Percentiles rank a stretch among this genome's conserved stretches.
Conservation (phyloP, 2,888 invertebrate species). For the Clunio marinus region DNA sequence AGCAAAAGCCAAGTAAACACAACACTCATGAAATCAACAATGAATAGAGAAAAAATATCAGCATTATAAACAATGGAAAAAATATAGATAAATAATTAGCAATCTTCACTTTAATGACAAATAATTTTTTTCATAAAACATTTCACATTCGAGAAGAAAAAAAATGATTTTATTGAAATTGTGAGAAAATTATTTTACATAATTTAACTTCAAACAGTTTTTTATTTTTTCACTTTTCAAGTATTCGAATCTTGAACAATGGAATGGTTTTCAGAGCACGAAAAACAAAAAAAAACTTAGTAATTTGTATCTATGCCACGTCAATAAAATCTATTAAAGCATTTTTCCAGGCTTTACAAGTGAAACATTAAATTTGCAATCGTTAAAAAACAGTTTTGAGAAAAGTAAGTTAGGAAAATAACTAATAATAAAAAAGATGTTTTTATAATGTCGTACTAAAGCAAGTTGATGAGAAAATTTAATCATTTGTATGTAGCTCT, state of each 20-base stretch:
- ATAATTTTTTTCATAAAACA: not conserved
- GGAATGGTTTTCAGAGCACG: constrained; percentile 34
- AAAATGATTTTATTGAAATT: constrained; percentile 1
- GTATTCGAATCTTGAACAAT: constrained; percentile 19
- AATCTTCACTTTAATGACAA: constrained; percentile 6
- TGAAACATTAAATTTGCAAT: constrained; percentile 16
- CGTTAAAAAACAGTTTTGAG: too few relatives aligned
- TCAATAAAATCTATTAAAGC: constrained; percentile 36
- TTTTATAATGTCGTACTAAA: too few relatives aligned
- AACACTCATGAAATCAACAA: too few relatives aligned
- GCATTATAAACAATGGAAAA: constrained; percentile 12
- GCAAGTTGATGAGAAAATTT: too few relatives aligned
- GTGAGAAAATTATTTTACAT: constrained; percentile 27
- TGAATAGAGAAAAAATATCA: not conserved
- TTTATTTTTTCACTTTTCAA: not conserved
- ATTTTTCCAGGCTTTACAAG: constrained; percentile 7
- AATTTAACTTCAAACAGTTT: not conserved
- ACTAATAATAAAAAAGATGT: too few relatives aligned
- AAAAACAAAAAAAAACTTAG: not conserved
- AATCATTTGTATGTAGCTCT: too few relatives aligned
- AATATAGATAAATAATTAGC: constrained; percentile 29
- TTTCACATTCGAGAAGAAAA: constrained; percentile 14
- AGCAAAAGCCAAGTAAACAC: too few relatives aligned
- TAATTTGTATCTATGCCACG: constrained; percentile 26
- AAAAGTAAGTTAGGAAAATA: too few relatives aligned